Conservation (phyloP, 2,113 vertebrate species). For the Rhynchopsitta pachyrhyncha region DNA sequence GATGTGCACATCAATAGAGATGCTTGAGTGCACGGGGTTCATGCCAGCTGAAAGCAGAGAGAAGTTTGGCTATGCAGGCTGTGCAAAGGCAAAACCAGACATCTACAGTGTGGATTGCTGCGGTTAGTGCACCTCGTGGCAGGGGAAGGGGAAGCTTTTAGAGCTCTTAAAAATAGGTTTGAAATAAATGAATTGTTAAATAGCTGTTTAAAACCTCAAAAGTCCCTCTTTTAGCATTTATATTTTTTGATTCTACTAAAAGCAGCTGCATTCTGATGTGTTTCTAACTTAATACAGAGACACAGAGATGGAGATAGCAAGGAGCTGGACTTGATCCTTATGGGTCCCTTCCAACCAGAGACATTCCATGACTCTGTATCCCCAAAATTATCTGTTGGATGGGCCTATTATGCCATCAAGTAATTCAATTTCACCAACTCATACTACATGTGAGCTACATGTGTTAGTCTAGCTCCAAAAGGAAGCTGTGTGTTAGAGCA, state of each 20-base stretch:
- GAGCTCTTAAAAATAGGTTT: neutral
- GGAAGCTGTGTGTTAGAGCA: neutral
- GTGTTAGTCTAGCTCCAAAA: neutral
- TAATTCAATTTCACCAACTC: neutral
- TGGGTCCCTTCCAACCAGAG: neutral
- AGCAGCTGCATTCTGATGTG: neutral
- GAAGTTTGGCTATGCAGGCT: accelerated
- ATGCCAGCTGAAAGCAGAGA: neutral
- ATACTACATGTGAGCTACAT: accelerated
- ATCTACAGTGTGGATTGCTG: neutral
- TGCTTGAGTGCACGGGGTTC: neutral
- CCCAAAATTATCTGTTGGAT: neutral
- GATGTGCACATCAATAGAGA: neutral
- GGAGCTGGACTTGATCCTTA: neutral
- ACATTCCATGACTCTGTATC: neutral
- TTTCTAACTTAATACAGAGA: neutral
- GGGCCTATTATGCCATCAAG: accelerated
- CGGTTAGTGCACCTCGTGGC: neutral
- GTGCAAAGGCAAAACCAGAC: neutral
- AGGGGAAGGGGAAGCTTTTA: neutral
- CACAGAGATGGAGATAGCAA: neutral
- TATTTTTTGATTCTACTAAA: neutral
- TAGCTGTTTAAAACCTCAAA: neutral
- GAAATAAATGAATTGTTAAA: neutral
- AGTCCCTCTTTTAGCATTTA: neutral